Evolutionary conservation across 2,888 invertebrate genomes (phyloP).

Genomic region (Drosophila anceps): DNA sequence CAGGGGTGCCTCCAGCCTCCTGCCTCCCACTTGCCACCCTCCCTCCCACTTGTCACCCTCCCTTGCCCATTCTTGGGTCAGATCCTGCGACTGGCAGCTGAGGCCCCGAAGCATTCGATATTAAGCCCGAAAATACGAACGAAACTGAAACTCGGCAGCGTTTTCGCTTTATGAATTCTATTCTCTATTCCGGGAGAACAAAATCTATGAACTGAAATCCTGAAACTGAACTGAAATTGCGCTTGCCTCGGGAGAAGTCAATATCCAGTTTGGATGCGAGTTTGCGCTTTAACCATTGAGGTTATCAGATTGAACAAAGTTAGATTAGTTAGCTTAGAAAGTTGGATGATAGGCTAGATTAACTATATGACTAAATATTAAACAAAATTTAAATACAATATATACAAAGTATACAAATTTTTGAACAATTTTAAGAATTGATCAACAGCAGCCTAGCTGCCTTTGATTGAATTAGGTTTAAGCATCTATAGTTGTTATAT

Average conservation of each 20-base stretch:
- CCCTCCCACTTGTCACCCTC: neutral
- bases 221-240: neutral
- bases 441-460: too few relatives aligned
- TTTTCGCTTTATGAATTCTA: too few relatives aligned
- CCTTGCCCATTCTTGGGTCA: neutral
- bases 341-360: too few relatives aligned
- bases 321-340: neutral
- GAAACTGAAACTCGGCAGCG: conserved; percentile 10
- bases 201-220: neutral
- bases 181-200: neutral
- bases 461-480: too few relatives aligned
- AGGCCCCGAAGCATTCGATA: conserved; percentile 2
- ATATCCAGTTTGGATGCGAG: neutral
- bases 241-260: neutral
- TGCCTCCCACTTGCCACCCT: neutral
- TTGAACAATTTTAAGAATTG: too few relatives aligned
- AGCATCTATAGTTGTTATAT: too few relatives aligned
- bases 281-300: neutral
- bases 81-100: conserved; percentile 4
- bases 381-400: too few relatives aligned
- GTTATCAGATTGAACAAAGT: neutral
- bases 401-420: too few relatives aligned
- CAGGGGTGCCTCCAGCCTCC: neutral
- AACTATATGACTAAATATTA: neutral
- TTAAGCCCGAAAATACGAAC: conserved; percentile 1